Evolutionary conservation across 1,140 invertebrate genomes (phyloP), one percentile per base, ranked within the genome.

Genomic region (Catajapyx aquilonaris): DNA sequence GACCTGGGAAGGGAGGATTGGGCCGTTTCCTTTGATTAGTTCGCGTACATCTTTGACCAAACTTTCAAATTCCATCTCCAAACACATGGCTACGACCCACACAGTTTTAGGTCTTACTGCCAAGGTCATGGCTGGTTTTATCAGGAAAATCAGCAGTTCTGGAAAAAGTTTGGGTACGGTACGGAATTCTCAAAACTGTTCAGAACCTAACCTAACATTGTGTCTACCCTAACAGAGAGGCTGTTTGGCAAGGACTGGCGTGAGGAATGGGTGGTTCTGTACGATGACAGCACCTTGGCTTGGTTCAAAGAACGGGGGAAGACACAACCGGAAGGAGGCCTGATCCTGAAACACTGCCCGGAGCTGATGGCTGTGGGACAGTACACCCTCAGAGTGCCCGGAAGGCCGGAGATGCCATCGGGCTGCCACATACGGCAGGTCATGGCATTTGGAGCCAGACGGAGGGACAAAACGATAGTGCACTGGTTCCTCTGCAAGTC

Each of bases 191-290:
- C n/a, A n/a, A n/a, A n/a, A n/a, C n/a, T n/a, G n/a, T n/a, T n/a
- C n/a, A n/a, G n/a, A n/a, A n/a, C n/a, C n/a, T n/a, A n/a, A n/a
- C n/a, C n/a, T n/a, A n/a, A n/a, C n/a, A n/a, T n/a, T n/a, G n/a
- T n/a, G n/a, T n/a, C n/a, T n/a, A n/a, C n/a, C n/a, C n/a, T n/a
- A n/a, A n/a, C 57, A 80, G 76, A 71, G 38, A 70, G 76, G 53
- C 64, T 78, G 41, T 61, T 80, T 37, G 76, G 73, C 55, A 75
- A 69, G 50, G 65, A 70, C n/a, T 81, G 77, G 77, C 62, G 71
- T 5, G 73, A 80, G 52, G 75, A 79, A 53, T 80, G 74, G 72
- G 69, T 78, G 30, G 74, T 79, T 20, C 55, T 81, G 5, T 79
- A 78, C 53, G 76, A 79, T 44, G 76, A 81, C 55, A 77, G 73